Evolutionary conservation across 35 echinoderm and acorn worm genomes (phyloP).

Genomic region (Patiria miniata): DNA sequence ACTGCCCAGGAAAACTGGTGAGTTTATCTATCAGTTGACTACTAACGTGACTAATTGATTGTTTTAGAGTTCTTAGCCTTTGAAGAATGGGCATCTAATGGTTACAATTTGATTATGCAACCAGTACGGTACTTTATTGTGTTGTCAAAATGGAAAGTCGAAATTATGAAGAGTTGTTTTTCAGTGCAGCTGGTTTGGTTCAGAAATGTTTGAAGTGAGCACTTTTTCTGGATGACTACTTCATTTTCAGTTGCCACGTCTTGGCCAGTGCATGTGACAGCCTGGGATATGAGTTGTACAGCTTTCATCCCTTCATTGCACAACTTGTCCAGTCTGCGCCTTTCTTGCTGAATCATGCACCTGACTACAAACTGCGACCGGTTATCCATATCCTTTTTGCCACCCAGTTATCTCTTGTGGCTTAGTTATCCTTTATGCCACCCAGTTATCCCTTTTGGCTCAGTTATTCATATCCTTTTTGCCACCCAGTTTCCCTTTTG

Average conservation of each 20-base stretch:
- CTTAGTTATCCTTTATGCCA: too few relatives aligned
- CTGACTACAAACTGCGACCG: not conserved
- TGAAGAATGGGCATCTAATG: not conserved
- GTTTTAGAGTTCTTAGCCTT: not conserved
- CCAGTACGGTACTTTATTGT: not conserved
- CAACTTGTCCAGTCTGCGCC: not conserved
- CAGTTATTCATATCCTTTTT: too few relatives aligned
- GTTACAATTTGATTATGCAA: not conserved
- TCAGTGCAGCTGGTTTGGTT: not conserved
- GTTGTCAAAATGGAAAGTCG: not conserved
- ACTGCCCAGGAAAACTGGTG: conserved; percentile 6
- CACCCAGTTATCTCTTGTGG: too few relatives aligned
- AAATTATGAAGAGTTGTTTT: not conserved
- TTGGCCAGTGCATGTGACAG: conserved; percentile 7
- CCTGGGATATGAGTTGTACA: conserved; percentile 1
- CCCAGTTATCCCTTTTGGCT: too few relatives aligned
- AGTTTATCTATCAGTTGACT: not conserved
- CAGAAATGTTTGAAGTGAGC: not conserved
- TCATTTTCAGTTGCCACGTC: not conserved
- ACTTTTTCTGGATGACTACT: not conserved
- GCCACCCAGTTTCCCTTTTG: too few relatives aligned
- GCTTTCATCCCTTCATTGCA: not conserved
- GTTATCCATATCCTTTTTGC: conserved; percentile 16
- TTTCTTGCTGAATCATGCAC: not conserved
- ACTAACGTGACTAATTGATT: not conserved